Evolutionary conservation across 2,888 invertebrate genomes (phyloP), one percentile per base, ranked within the genome.

Genomic region (Acanthosepion pharaonis): DNA sequence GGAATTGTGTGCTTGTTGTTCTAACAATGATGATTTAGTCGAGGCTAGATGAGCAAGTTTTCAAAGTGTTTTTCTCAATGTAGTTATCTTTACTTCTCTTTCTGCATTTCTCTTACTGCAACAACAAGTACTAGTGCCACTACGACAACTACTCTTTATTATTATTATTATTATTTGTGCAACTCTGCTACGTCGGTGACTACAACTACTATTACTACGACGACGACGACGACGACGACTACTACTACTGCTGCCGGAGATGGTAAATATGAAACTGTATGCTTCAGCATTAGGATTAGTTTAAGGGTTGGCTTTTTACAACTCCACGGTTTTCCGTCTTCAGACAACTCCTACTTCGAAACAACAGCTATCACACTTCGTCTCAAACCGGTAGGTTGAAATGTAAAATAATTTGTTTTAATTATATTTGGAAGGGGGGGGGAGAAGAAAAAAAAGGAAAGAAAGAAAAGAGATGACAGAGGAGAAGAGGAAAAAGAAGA

Each of bases 181-280:
- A 59, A 59, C 59, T 59, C 59, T 59, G 59, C 78, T 4, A n/a
- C n/a, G 78, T 1, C 78, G n/a, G 5, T 33, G n/a, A 78, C 78
- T 9, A 78, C 78, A 33, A 33, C 33, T 20, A 59, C 55, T 15
- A n/a, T n/a, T 9, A 28, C n/a, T 9, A 33, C 78, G 59, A 59
- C 55, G 55, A n/a, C 78, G 9, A 28, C n/a, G n/a, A 28, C 78
- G 8, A 78, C 78, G 8, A 78, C 78, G 28, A 78, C 78, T 78
- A 78, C 78, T 78, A 78, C 78, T 78, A 78, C 78, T 78, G 78
- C 78, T n/a, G 78, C 78, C 78, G n/a, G 78, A 78, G 78, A 78
- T 78, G 78, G 78, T 78, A 78, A 78, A 78, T 78, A 78, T 78
- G 78, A 78, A 78, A 78, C n/a, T 78, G 78, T 78, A 78, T 78